A percentile compares a stretch with the other conserved stretches of the same genome.
Conservation (phyloP, 2,113 vertebrate species). For the Macaca fascicularis region DNA sequence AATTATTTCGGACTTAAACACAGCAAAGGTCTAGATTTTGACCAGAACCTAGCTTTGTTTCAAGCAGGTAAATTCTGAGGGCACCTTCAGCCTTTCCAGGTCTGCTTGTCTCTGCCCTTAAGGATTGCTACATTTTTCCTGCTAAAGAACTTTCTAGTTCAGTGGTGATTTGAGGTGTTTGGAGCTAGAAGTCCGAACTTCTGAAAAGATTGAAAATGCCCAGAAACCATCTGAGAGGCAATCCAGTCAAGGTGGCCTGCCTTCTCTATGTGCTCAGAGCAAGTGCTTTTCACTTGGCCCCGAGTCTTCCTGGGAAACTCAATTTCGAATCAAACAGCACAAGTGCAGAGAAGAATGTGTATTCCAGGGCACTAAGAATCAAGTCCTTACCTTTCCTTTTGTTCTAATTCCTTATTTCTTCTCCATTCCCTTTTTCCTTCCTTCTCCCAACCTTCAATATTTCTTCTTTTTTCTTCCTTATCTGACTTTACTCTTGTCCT, state of each 20-base stretch:
- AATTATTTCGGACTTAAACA: background rate
- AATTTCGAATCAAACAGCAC: background rate
- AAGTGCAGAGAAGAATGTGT: background rate
- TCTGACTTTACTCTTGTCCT: background rate
- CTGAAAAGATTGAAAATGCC: slow-evolving; percentile 54
- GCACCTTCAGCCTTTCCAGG: background rate
- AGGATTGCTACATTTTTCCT: background rate
- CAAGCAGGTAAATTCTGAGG: background rate
- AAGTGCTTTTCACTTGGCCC: background rate
- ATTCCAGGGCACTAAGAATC: background rate
- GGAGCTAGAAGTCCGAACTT: background rate
- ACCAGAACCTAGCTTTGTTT: background rate
- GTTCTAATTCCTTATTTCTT: background rate
- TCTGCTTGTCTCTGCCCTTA: background rate
- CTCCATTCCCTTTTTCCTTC: background rate
- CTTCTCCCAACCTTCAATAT: background rate
- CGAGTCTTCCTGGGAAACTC: background rate
- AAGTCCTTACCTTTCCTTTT: background rate
- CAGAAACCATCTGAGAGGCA: slow-evolving; percentile 16
- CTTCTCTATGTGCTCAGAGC: background rate
- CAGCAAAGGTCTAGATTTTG: background rate
- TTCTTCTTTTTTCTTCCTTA: background rate
- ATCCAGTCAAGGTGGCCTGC: background rate
- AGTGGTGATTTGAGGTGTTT: background rate
- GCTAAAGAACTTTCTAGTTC: slow-evolving; percentile 44